These are phyloP conservation scores for Gasteruption jaculator DNA, from an alignment of 2,888 invertebrate genomes.

Conservation along the genomic window DNA sequence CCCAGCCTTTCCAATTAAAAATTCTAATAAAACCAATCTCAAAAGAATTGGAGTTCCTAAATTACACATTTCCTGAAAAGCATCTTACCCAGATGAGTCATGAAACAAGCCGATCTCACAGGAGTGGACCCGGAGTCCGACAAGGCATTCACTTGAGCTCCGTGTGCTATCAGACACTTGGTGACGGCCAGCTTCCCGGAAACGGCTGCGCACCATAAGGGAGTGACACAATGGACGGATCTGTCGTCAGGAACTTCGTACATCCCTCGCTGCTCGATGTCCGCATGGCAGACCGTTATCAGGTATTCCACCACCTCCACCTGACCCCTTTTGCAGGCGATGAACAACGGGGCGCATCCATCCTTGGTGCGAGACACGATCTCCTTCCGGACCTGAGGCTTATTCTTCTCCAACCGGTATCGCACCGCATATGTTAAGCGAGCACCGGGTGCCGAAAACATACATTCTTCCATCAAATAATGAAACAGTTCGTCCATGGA, in stretches of 20 bases:
- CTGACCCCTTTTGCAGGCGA: constrained; percentile 74
- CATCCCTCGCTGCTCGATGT: constrained; percentile 80
- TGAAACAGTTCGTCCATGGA: constrained; percentile 58
- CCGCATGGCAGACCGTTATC: constrained; percentile 74
- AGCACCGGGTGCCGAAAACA: constrained; percentile 65
- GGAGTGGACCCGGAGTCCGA: constrained; percentile 88
- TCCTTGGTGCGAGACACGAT: constrained; percentile 67
- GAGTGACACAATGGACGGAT: constrained; percentile 77
- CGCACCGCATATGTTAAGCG: constrained; percentile 58
- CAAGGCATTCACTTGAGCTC: constrained; percentile 80
- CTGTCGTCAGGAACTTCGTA: constrained; percentile 82
- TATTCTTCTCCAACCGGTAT: constrained; percentile 57
- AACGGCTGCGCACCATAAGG: constrained; percentile 90
- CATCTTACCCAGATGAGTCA: constrained; percentile 83
- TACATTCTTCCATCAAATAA: constrained; percentile 65
- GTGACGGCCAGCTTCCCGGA: constrained; percentile 76
- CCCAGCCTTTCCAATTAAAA: too few relatives aligned
- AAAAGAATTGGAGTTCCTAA: too few relatives aligned
- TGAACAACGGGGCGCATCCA: constrained; percentile 78
- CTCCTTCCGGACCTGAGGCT: constrained; percentile 61
- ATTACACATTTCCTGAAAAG: too few relatives aligned
- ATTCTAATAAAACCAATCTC: too few relatives aligned
- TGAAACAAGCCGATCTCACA: constrained; percentile 87
- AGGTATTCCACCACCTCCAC: constrained; percentile 82
- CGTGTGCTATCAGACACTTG: constrained; percentile 71